Evolutionary conservation across 2,797 vertebrate species (phyloP).

Genomic region (Pitangus sulphuratus): DNA sequence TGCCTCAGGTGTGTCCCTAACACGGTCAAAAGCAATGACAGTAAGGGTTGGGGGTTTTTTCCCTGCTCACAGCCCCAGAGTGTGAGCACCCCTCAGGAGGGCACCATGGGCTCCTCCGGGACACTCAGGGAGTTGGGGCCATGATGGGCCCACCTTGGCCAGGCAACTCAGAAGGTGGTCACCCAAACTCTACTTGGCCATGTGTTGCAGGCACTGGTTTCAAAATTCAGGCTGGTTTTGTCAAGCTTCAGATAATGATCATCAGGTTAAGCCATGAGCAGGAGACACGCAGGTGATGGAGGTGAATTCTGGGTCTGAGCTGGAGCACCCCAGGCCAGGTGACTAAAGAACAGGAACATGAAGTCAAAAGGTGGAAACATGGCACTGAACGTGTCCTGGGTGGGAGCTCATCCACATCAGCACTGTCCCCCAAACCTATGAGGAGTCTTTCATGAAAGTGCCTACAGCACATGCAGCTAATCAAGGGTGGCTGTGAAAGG

Average conservation of each 20-base stretch:
- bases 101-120: neutral
- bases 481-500: neutral
- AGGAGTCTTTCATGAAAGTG: neutral
- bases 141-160: neutral
- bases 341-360: neutral
- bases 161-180: neutral
- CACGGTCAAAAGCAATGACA: neutral
- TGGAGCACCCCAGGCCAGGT: neutral
- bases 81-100: neutral
- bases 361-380: neutral
- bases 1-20: neutral
- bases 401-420: neutral
- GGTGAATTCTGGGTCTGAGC: neutral
- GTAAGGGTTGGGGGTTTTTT: rapidly evolving
- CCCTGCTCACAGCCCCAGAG: neutral
- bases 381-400: neutral
- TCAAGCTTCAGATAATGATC: rapidly evolving
- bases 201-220: neutral
- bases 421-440: neutral
- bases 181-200: neutral
- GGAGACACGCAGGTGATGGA: rapidly evolving
- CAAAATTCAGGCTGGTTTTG: neutral
- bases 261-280: neutral
- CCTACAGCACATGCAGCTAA: neutral
- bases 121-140: neutral